Conservation (phyloP, 1,140 invertebrate species). For the Sinonovacula constricta region DNA sequence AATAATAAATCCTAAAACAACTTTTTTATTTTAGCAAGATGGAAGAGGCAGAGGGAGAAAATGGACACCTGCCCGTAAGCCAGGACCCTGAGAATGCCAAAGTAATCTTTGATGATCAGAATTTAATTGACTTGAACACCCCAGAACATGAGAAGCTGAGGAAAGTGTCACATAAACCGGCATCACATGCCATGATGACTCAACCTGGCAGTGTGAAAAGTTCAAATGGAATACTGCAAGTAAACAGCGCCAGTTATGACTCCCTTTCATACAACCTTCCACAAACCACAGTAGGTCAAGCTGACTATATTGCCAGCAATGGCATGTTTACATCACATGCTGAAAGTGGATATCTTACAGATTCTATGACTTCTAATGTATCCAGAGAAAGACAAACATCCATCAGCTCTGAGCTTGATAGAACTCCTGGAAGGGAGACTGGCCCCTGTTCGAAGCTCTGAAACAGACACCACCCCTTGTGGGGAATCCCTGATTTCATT, state of each 20-base stretch:
- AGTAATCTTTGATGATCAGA: neutral
- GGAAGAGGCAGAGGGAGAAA: too few relatives aligned
- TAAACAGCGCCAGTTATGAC: neutral
- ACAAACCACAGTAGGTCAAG: neutral
- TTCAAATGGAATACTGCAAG: neutral
- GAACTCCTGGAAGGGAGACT: neutral
- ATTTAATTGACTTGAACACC: neutral
- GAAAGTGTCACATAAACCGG: neutral
- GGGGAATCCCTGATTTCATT: conserved; percentile 31
- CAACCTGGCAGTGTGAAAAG: neutral
- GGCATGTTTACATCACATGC: conserved; percentile 25
- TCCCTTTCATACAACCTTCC: neutral
- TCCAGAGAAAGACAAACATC: neutral
- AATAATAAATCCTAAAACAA: too few relatives aligned
- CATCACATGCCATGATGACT: neutral
- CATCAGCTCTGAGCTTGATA: neutral
- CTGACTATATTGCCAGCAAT: too few relatives aligned
- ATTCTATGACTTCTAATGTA: conserved; percentile 27
- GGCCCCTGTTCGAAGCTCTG: conserved; percentile 17
- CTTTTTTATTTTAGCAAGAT: too few relatives aligned
- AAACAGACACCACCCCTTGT: conserved; percentile 26
- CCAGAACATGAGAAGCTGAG: neutral
- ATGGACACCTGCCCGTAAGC: too few relatives aligned
- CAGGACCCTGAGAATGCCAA: too few relatives aligned
- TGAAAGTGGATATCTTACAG: conserved; percentile 50